Evolutionary conservation across 2,113 vertebrate genomes (phyloP).

Genomic region (Ploceus nigricollis): DNA sequence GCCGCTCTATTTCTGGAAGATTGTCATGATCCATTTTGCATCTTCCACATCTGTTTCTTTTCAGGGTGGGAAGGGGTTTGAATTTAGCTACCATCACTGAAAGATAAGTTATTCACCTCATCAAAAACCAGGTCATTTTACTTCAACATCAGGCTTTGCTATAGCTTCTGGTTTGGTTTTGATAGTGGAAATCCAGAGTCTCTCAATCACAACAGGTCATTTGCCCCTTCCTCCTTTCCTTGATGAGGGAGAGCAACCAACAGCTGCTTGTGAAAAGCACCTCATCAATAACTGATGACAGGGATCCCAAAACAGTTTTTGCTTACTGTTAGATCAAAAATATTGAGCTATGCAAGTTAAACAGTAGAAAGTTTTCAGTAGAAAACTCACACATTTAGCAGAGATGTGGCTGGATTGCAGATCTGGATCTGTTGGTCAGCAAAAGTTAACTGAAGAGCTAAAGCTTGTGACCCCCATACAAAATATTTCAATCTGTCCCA

Average conservation of each 20-base stretch:
- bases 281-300: neutral
- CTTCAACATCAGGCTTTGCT: neutral
- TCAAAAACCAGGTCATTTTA: neutral
- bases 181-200: neutral
- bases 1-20: neutral
- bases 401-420: neutral
- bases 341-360: neutral
- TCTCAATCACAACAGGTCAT: neutral
- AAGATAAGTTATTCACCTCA: neutral
- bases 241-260: neutral
- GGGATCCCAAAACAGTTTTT: neutral
- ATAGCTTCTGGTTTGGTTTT: neutral
- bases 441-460: neutral
- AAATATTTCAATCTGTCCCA: neutral
- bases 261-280: neutral
- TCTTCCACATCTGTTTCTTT: neutral
- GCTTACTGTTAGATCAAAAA: neutral
- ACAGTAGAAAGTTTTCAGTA: neutral
- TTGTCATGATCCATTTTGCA: neutral
- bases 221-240: neutral
- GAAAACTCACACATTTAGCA: neutral
- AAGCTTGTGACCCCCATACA: neutral
- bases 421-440: neutral
- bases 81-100: neutral
- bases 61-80: neutral